Conservation (phyloP, 1,140 invertebrate species). For the Nomia melanderi region DNA sequence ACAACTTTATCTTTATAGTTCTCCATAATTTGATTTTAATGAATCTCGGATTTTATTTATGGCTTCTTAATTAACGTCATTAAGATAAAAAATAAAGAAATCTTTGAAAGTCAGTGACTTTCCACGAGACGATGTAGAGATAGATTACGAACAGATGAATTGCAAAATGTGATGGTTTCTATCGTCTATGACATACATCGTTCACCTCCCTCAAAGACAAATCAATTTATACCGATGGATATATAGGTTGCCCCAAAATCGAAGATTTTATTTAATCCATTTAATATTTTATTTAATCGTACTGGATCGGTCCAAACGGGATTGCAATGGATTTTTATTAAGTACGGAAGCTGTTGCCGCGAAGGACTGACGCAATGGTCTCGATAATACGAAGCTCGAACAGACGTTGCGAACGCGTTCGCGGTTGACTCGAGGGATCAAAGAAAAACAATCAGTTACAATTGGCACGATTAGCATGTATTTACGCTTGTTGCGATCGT, state of each 20-base stretch:
- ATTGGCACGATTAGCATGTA: conserved; percentile 38
- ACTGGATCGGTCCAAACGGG: background rate
- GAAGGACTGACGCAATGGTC: background rate
- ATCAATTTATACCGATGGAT: background rate
- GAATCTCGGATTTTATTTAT: background rate
- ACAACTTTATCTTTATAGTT: background rate
- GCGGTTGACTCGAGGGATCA: background rate
- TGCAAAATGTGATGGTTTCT: too few species aligned
- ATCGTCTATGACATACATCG: too few species aligned
- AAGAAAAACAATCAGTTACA: conserved; percentile 24
- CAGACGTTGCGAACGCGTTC: background rate
- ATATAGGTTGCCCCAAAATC: background rate
- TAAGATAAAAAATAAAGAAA: too few species aligned
- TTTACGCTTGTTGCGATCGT: conserved; percentile 16
- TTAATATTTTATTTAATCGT: too few species aligned
- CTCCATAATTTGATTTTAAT: conserved; percentile 2
- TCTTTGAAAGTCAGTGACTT: too few species aligned
- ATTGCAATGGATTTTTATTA: conserved; percentile 5
- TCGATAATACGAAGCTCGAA: background rate
- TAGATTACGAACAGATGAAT: too few species aligned
- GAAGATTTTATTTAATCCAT: too few species aligned
- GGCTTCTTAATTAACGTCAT: too few species aligned
- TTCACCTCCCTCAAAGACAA: too few species aligned
- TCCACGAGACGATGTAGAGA: too few species aligned
- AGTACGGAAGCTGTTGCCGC: background rate